Evolutionary conservation across 2,113 vertebrate species (phyloP), one percentile per base, ranked within the genome.

Genomic region (Protobothrops mucrosquamatus): DNA sequence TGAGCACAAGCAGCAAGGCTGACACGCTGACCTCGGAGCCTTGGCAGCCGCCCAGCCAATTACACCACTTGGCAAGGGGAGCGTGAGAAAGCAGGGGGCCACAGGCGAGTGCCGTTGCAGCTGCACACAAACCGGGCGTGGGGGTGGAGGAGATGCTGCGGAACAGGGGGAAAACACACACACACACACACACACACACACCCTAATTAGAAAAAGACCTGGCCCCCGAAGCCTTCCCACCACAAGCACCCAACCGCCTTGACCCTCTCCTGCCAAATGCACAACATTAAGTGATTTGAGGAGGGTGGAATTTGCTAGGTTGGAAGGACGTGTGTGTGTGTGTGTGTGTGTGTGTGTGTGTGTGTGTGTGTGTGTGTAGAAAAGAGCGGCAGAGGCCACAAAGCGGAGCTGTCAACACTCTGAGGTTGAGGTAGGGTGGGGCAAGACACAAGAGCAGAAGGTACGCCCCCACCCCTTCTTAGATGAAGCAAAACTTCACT

Each of bases 1-100:
- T 97, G 97, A 97, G 97, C 97, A 95, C 97, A 96, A 97, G 96
- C 96, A 94, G 96, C 95, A 95, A 98, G 96, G 97, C 97, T 97
- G 96, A 94, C 81, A 97, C 95, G 90, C 94, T 96, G 97, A 98
- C 98, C 98, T 98, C 97, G 95, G 94, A 94, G 0, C 94, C 94
- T 98, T 99, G 98, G 98, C 98, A 54, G 94, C 8, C 91, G 94
- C 97, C 98, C 98, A 98, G 96, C 92, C 48, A 95, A 97, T 97
- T 92, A 93, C 94, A 96, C 94, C 95, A 88, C 96, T 98, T 98
- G 98, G 98, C 98, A 98, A 86, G 96, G 94, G 11, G 98, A 98
- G 98, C 98, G 98, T 99, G 98, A 98, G 98, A 99, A 99, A 98
- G 94, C 97, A 96, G 98, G 98, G 98, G 98, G 98, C 98, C 98